Evolutionary conservation across 2,888 invertebrate species (phyloP).

Genomic region (Hydropsyche betteni): DNA sequence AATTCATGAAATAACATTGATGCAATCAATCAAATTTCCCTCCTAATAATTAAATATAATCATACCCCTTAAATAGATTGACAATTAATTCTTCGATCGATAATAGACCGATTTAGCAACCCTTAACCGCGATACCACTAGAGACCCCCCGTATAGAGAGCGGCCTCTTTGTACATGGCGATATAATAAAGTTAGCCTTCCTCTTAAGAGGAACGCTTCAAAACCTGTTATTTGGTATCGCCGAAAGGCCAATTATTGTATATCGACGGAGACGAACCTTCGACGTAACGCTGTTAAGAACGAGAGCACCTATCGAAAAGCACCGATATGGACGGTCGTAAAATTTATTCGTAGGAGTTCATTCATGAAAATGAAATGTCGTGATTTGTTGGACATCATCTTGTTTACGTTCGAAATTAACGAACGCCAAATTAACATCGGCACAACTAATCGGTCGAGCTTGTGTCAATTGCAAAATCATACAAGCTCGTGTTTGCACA

Average conservation of each 20-base stretch:
- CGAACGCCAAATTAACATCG: too few species aligned
- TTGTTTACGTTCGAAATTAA: too few species aligned
- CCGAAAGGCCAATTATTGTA: conserved; percentile 44
- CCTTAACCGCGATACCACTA: background rate
- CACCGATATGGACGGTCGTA: too few species aligned
- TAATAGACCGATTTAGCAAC: conserved; percentile 1
- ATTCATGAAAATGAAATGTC: too few species aligned
- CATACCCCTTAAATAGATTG: background rate
- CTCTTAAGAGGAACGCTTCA: conserved; percentile 32
- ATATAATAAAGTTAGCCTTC: conserved; percentile 44
- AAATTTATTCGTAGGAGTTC: too few species aligned
- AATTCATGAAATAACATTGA: background rate
- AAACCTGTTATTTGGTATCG: conserved; percentile 46
- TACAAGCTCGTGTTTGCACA: too few species aligned
- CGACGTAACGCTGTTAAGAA: background rate
- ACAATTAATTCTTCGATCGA: background rate
- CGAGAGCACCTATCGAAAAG: background rate
- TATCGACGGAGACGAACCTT: conserved; percentile 16
- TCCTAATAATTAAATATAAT: too few species aligned
- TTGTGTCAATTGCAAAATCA: too few species aligned
- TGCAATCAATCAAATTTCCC: too few species aligned
- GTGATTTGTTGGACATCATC: too few species aligned
- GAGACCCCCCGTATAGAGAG: conserved; percentile 38
- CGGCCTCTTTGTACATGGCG: conserved; percentile 44
- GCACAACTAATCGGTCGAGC: too few species aligned